phyloP scores from a whole-genome alignment of 2,113 vertebrate species.

The Cricetomys ansorgei region DNA sequence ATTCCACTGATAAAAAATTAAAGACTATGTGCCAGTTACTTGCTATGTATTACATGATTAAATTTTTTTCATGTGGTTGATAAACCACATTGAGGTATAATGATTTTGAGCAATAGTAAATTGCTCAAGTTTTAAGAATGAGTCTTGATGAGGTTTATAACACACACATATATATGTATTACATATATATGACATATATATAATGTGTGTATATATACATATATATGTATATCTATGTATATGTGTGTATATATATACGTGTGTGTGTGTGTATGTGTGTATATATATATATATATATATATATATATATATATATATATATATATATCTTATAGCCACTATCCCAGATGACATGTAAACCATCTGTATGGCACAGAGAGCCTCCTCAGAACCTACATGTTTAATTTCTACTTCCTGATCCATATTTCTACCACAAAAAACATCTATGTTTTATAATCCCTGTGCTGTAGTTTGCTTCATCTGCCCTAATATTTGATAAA shows the following conservation, averaged over 20 bases:
- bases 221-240: background rate
- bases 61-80: constrained; percentile 39
- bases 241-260: background rate
- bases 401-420: background rate
- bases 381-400: background rate
- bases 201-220: background rate
- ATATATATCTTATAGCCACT: background rate
- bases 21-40: background rate
- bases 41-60: background rate
- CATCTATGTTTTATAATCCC: background rate
- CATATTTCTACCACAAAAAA: background rate
- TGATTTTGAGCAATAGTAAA: background rate
- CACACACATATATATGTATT: background rate
- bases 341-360: background rate
- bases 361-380: background rate
- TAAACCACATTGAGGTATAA: background rate
- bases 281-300: background rate
- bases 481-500: background rate
- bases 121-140: background rate
- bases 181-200: too few species aligned
- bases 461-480: background rate
- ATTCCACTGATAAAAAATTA: background rate
- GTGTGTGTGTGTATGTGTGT: background rate
- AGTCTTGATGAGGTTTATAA: background rate
- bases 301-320: background rate